Conservation (phyloP, 2,888 invertebrate species). For the Cryptocheilus praepositus region DNA sequence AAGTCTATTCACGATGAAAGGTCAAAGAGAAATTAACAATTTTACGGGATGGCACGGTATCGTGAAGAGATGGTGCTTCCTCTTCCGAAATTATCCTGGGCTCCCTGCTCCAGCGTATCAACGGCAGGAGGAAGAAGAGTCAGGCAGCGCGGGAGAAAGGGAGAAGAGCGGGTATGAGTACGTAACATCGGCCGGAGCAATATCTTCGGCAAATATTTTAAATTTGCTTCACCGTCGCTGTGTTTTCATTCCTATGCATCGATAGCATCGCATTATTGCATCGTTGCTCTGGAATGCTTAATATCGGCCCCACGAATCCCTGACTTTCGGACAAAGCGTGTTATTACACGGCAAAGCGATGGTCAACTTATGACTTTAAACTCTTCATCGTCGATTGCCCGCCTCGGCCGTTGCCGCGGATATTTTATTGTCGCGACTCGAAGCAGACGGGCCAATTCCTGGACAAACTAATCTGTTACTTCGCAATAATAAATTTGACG, state of each 20-base stretch:
- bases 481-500: slow-evolving; percentile 50
- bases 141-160: too few species aligned
- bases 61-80: slow-evolving; percentile 16
- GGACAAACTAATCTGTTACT: too few species aligned
- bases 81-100: slow-evolving; percentile 42
- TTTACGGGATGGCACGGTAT: slow-evolving; percentile 13
- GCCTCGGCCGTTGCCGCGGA: slow-evolving; percentile 1
- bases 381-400: slow-evolving; percentile 47
- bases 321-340: slow-evolving; percentile 61
- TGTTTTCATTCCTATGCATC: slow-evolving; percentile 67
- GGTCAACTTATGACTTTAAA: slow-evolving; percentile 62
- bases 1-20: slow-evolving; percentile 22
- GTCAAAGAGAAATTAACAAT: slow-evolving; percentile 43
- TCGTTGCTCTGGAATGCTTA: slow-evolving; percentile 70
- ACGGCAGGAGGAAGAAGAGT: too few species aligned
- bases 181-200: slow-evolving; percentile 44
- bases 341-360: slow-evolving; percentile 64
- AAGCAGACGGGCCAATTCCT: too few species aligned
- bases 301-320: slow-evolving; percentile 56
- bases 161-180: slow-evolving; percentile 18
- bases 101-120: background rate
- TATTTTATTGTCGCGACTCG: slow-evolving; percentile 1
- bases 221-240: slow-evolving; percentile 50
- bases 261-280: slow-evolving; percentile 69
- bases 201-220: slow-evolving; percentile 60